Percentiles rank a stretch among this genome's conserved stretches.
Evolutionary conservation across 2,113 vertebrate genomes (phyloP).

Genomic region (Uria lomvia): DNA sequence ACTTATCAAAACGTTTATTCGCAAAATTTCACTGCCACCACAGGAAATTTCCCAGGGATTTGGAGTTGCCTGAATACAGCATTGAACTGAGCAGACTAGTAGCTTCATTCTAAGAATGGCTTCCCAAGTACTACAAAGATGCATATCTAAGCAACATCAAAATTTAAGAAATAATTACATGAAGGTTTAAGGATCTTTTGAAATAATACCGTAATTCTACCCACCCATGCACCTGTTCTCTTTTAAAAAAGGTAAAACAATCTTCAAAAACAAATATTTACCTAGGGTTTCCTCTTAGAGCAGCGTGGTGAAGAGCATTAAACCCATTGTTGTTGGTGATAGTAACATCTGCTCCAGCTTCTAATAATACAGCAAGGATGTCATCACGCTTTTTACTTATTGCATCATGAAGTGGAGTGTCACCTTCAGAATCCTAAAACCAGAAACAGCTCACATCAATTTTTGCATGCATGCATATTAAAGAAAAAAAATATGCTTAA

Average conservation of each 20-base stretch:
- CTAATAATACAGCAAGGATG: slow-evolving; percentile 94
- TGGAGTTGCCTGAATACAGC: background rate
- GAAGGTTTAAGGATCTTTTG: background rate
- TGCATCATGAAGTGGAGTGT: slow-evolving; percentile 95
- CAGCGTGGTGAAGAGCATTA: slow-evolving; percentile 96
- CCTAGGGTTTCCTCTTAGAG: slow-evolving; percentile 97
- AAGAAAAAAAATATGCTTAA: background rate
- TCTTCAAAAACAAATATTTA: slow-evolving; percentile 48
- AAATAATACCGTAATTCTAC: background rate
- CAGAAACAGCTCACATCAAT: background rate
- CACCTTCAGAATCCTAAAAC: slow-evolving; percentile 92
- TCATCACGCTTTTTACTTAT: slow-evolving; percentile 99
- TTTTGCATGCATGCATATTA: background rate
- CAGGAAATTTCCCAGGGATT: background rate
- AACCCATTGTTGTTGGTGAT: slow-evolving; percentile 99
- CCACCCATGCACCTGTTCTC: background rate
- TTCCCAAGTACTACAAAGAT: background rate
- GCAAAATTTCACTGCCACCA: background rate
- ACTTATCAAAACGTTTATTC: background rate
- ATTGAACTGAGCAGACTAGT: background rate
- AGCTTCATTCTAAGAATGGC: background rate
- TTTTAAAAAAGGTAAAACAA: background rate
- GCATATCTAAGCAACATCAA: background rate
- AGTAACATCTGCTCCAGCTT: slow-evolving; percentile 96
- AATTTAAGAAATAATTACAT: background rate